Percentiles rank a stretch among this genome's conserved stretches.
These are phyloP conservation scores for Tenthredo scrophulariae DNA, from an alignment of 2,888 invertebrate species.

Conservation along the genomic window DNA sequence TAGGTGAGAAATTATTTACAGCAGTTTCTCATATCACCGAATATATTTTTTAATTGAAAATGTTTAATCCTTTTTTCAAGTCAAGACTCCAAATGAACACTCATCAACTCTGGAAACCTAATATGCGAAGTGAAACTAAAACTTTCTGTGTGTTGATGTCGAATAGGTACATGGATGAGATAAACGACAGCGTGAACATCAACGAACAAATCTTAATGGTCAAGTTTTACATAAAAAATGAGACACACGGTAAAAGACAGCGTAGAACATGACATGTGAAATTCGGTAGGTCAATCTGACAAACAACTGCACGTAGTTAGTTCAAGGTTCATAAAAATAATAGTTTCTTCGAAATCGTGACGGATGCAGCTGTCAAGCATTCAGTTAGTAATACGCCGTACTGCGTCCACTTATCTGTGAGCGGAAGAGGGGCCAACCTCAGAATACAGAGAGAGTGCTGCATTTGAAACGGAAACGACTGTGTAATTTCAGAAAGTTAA, in stretches of 20 bases:
- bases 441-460: neutral
- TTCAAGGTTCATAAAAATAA: constrained; percentile 37
- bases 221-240: neutral
- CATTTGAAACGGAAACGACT: constrained; percentile 39
- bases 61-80: neutral
- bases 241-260: neutral
- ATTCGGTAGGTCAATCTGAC: neutral
- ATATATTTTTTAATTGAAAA: neutral
- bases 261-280: neutral
- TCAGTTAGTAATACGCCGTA: constrained; percentile 45
- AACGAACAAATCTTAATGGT: neutral
- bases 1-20: neutral
- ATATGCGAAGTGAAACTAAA: neutral
- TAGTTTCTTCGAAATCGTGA: constrained; percentile 35
- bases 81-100: neutral
- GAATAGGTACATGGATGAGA: neutral
- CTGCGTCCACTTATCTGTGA: constrained; percentile 36
- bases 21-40: neutral
- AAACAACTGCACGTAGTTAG: neutral
- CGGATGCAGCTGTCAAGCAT: constrained; percentile 47
- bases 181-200: neutral
- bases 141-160: neutral
- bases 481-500: constrained; percentile 46
- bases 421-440: constrained; percentile 12
- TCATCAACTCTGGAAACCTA: neutral